A percentile compares a stretch with the other conserved stretches of the same genome.
Evolutionary conservation across 2,888 invertebrate genomes (phyloP).

Genomic region (Mythimna pallens): DNA sequence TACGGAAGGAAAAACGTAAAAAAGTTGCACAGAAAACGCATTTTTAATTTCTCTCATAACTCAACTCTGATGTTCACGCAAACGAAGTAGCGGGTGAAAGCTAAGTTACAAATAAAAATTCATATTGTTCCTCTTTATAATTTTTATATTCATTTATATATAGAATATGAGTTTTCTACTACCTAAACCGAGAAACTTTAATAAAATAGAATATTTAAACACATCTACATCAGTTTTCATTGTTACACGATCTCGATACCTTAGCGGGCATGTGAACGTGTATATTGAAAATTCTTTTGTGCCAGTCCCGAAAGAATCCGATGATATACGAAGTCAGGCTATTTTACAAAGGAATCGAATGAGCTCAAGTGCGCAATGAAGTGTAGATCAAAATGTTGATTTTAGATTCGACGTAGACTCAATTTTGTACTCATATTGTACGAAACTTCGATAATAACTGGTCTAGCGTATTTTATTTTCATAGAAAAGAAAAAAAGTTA

Average conservation of each 20-base stretch:
- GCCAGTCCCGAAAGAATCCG: slow-evolving; percentile 44
- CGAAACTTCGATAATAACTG: background rate
- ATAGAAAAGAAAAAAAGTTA: too few species aligned
- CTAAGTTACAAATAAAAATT: too few species aligned
- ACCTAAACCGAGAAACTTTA: too few species aligned
- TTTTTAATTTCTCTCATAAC: too few species aligned
- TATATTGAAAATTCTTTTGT: slow-evolving; percentile 52
- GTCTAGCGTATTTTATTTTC: too few species aligned
- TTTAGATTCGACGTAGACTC: slow-evolving; percentile 20
- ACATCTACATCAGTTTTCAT: background rate
- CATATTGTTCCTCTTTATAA: too few species aligned
- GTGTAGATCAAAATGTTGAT: slow-evolving; percentile 21
- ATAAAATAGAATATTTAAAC: background rate
- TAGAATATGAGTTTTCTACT: too few species aligned
- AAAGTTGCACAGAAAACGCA: too few species aligned
- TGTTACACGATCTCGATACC: slow-evolving; percentile 2
- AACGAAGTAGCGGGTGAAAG: too few species aligned
- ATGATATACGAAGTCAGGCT: slow-evolving; percentile 35
- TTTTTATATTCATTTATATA: too few species aligned
- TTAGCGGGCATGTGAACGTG: slow-evolving; percentile 4
- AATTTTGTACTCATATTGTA: background rate
- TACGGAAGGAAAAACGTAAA: too few species aligned
- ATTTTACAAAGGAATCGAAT: slow-evolving; percentile 53
- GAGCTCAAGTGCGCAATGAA: slow-evolving; percentile 27
- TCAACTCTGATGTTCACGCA: too few species aligned